A percentile compares a stretch with the other conserved stretches of the same genome.
These are phyloP conservation scores for Rachycentron canadum DNA, from an alignment of 2,797 vertebrate genomes.

Conservation along the genomic window DNA sequence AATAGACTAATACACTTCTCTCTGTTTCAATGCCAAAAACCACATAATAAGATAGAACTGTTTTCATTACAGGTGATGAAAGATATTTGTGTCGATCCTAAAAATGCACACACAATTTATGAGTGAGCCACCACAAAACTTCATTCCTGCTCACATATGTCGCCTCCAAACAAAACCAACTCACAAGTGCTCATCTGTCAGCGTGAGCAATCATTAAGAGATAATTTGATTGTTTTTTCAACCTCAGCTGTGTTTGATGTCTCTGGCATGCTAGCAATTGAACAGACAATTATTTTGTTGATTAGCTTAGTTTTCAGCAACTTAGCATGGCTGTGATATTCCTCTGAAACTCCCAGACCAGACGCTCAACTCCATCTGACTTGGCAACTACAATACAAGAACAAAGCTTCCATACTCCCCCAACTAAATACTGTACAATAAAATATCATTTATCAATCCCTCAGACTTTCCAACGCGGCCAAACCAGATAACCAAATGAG, in stretches of 20 bases:
- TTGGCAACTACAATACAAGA: conserved; percentile 71
- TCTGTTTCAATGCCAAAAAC: conserved; percentile 74
- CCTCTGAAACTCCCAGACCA: conserved; percentile 83
- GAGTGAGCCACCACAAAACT: conserved; percentile 41
- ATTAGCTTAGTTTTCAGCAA: conserved; percentile 82
- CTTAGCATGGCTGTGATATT: conserved; percentile 81
- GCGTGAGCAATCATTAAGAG: conserved; percentile 80
- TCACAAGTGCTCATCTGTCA: conserved; percentile 71
- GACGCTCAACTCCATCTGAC: conserved; percentile 82
- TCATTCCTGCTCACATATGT: conserved; percentile 51
- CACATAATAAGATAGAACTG: conserved; percentile 66
- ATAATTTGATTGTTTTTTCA: conserved; percentile 82
- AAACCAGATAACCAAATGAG: conserved; percentile 19
- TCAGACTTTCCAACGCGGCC: conserved; percentile 32
- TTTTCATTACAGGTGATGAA: conserved; percentile 81
- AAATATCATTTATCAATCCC: conserved; percentile 59
- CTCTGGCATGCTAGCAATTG: conserved; percentile 77
- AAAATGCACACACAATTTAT: conserved; percentile 53
- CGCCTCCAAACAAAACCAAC: conserved; percentile 50
- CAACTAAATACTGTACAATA: conserved; percentile 71
- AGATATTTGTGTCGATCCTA: conserved; percentile 61
- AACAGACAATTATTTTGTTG: conserved; percentile 83
- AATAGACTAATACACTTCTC: conserved; percentile 75
- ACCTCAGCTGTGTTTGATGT: conserved; percentile 77
- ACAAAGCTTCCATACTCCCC: conserved; percentile 71